These are phyloP conservation scores for Sycon ciliatum DNA, from an alignment of 37 sponge, comb jelly and placozoan species.

Conservation along the genomic window DNA sequence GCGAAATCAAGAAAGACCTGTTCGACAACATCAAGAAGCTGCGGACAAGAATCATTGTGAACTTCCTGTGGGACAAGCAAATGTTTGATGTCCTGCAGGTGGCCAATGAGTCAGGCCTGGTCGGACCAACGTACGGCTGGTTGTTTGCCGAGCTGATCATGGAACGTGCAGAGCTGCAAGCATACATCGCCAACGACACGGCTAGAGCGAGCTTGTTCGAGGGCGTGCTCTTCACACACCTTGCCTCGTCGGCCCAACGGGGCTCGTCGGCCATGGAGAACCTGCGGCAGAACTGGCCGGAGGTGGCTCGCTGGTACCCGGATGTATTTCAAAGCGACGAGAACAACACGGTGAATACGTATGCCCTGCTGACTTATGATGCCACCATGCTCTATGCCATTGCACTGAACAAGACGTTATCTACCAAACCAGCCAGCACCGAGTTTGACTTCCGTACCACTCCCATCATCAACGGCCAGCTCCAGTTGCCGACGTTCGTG, in stretches of 20 bases:
- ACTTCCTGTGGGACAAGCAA: neutral
- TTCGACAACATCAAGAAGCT: neutral
- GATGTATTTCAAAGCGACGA: neutral
- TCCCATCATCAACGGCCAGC: no score
- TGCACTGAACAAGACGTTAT: neutral
- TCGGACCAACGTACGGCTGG: neutral
- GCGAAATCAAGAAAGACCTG: neutral
- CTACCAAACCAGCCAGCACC: no score
- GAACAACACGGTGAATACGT: neutral
- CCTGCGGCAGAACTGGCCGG: neutral
- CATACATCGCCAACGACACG: neutral
- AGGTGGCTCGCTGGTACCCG: no score
- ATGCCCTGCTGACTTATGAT: neutral
- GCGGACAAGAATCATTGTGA: neutral
- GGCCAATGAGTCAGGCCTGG: neutral
- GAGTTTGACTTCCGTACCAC: no score
- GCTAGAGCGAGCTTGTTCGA: neutral
- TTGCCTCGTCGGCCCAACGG: no score
- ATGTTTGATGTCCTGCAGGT: neutral
- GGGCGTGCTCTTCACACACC: no score
- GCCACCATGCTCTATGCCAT: neutral
- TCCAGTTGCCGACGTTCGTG: no score
- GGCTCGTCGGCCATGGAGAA: neutral
- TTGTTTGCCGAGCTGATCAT: no score
- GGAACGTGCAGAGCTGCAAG: neutral